phyloP scores from a whole-genome alignment of 2,888 invertebrate genomes.

The Sesamia inferens region DNA sequence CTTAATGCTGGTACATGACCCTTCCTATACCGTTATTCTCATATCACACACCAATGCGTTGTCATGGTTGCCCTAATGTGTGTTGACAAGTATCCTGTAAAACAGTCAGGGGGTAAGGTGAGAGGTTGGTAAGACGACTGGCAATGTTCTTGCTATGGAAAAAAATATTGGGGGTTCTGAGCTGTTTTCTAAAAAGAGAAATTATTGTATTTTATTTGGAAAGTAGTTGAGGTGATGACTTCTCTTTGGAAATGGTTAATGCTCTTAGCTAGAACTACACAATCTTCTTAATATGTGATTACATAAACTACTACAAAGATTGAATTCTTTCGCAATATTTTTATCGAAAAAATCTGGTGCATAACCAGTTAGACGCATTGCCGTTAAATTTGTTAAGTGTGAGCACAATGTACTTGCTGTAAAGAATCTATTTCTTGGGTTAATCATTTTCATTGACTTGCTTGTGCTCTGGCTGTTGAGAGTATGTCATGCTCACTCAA shows the following conservation, averaged over 20 bases:
- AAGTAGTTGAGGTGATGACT: neutral
- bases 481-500: no score
- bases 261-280: neutral
- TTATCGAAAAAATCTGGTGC: neutral
- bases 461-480: no score
- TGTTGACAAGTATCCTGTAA: constrained; percentile 55
- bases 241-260: neutral
- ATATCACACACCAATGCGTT: constrained; percentile 49
- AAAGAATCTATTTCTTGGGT: no score
- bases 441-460: no score
- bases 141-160: constrained; percentile 15
- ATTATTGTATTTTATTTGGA: neutral
- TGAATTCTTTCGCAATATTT: neutral
- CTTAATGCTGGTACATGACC: constrained; percentile 59
- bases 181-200: constrained; percentile 6
- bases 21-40: constrained; percentile 52
- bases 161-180: constrained; percentile 14
- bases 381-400: neutral
- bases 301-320: no score
- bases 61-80: constrained; percentile 50
- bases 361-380: neutral
- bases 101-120: constrained; percentile 42
- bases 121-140: constrained; percentile 21
- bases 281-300: neutral
- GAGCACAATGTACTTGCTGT: no score